phyloP scores from a whole-genome alignment of 2,888 invertebrate genomes.

The Pandemis corylana region DNA sequence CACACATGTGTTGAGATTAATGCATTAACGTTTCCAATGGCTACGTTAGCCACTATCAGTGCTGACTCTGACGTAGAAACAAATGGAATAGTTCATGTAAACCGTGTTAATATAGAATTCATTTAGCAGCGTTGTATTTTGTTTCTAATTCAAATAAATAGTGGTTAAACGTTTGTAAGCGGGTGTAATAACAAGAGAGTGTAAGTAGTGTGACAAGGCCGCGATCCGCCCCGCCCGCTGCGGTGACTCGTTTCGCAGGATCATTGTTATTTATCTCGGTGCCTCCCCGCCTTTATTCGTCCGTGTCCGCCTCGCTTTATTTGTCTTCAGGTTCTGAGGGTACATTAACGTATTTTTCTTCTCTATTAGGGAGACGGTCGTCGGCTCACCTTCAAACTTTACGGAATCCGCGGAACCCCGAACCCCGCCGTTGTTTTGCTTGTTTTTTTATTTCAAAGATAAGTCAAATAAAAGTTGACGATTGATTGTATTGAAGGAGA shows the following conservation, averaged over 20 bases:
- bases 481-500: slow-evolving; percentile 79
- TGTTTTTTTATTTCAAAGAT: slow-evolving; percentile 78
- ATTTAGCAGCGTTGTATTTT: not conserved
- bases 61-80: not conserved
- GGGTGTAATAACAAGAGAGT: slow-evolving; percentile 62
- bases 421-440: slow-evolving; percentile 70
- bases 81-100: not conserved
- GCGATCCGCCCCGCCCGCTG: slow-evolving; percentile 45
- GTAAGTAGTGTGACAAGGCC: slow-evolving; percentile 63
- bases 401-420: slow-evolving; percentile 69
- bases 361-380: slow-evolving; percentile 82
- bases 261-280: slow-evolving; percentile 82
- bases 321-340: slow-evolving; percentile 83
- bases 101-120: not conserved
- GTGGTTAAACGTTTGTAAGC: slow-evolving; percentile 42
- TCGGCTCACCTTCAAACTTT: slow-evolving; percentile 81
- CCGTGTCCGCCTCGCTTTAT: slow-evolving; percentile 80
- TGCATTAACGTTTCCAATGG: no score
- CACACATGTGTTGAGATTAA: not conserved
- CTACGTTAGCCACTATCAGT: no score
- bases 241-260: slow-evolving; percentile 64
- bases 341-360: slow-evolving; percentile 85
- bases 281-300: slow-evolving; percentile 79
- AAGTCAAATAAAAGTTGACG: slow-evolving; percentile 83
- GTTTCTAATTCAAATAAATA: slow-evolving; percentile 22